Conservation (phyloP, 2,888 invertebrate species). For the Agrotis exclamationis region DNA sequence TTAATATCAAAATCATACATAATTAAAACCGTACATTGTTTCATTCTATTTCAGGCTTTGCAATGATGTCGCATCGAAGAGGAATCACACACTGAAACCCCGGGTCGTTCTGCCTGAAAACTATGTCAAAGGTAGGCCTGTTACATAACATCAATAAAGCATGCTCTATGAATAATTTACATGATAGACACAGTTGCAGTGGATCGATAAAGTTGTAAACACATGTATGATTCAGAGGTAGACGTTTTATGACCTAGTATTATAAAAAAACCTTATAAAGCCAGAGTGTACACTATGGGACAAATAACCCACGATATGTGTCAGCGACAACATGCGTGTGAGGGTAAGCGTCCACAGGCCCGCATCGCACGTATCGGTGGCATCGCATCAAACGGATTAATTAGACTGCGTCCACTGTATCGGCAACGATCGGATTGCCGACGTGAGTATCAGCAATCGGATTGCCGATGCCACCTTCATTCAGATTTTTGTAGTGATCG, state of each 20-base stretch:
- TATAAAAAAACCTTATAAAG: no score
- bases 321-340: no score
- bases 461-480: no score
- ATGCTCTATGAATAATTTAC: conserved; percentile 28
- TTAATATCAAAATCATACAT: not conserved
- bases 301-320: no score
- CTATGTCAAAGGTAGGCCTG: conserved; percentile 94
- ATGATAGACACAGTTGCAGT: conserved; percentile 15
- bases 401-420: no score
- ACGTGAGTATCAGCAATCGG: no score
- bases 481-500: no score
- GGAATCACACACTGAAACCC: conserved; percentile 92
- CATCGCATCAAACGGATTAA: no score
- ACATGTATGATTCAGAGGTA: conserved; percentile 2
- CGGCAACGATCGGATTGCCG: no score
- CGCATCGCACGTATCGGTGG: no score
- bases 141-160: conserved; percentile 21
- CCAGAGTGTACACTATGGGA: no score
- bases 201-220: conserved; percentile 30
- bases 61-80: conserved; percentile 89
- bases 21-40: conserved; percentile 1
- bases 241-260: not conserved
- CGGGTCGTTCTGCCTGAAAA: conserved; percentile 93
- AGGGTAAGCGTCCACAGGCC: no score
- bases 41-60: conserved; percentile 83